A percentile compares a stretch with the other conserved stretches of the same genome.
Evolutionary conservation across 1,140 invertebrate genomes (phyloP).

Genomic region (Calephelis nemesis): DNA sequence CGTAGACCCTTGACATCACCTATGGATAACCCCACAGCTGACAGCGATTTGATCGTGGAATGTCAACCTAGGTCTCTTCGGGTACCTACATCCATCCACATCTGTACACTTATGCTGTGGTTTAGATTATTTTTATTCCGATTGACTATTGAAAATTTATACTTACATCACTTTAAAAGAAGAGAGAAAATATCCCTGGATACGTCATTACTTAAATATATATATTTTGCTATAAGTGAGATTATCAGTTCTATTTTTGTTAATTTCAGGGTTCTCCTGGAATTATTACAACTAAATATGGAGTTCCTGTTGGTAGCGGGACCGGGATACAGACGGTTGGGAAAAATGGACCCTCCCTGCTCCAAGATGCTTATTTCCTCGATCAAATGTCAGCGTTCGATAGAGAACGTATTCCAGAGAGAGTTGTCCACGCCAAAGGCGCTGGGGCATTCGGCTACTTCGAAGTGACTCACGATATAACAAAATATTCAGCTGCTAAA

Average conservation of each 20-base stretch:
- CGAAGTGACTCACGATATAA: slow-evolving; percentile 96
- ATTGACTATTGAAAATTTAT: too few relatives aligned
- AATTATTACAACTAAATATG: slow-evolving; percentile 85
- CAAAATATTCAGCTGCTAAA: slow-evolving; percentile 91
- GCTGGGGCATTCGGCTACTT: slow-evolving; percentile 98
- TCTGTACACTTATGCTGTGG: too few relatives aligned
- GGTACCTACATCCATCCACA: too few relatives aligned
- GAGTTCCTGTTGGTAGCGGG: slow-evolving; percentile 90
- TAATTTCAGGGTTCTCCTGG: slow-evolving; percentile 72
- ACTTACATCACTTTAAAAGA: too few relatives aligned
- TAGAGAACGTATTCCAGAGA: slow-evolving; percentile 96
- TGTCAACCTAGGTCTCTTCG: too few relatives aligned
- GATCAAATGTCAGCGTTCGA: slow-evolving; percentile 97
- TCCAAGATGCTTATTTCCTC: slow-evolving; percentile 93
- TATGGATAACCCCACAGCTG: too few relatives aligned
- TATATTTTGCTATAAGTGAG: too few relatives aligned
- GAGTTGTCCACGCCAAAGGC: slow-evolving; percentile 98
- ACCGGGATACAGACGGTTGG: slow-evolving; percentile 91
- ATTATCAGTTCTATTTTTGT: not conserved
- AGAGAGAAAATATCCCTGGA: too few relatives aligned
- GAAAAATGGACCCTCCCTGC: slow-evolving; percentile 90
- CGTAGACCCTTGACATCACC: too few relatives aligned
- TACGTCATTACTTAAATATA: too few relatives aligned
- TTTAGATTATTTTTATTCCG: too few relatives aligned
- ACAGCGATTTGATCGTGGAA: too few relatives aligned